Evolutionary conservation across 2,888 invertebrate genomes (phyloP).

Genomic region (Oscheius myriophilus): DNA sequence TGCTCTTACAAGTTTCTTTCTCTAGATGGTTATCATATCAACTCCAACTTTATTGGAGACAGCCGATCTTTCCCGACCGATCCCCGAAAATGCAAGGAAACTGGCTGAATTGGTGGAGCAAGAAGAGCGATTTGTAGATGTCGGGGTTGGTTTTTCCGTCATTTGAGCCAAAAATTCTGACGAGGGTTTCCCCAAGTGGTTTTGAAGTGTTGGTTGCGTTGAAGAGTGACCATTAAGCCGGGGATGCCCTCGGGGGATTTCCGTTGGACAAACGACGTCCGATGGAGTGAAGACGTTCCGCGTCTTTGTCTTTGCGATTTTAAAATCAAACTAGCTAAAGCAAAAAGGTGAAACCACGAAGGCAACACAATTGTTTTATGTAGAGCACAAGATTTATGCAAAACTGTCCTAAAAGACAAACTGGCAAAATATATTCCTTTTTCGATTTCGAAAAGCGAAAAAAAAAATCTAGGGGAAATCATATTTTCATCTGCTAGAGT

Average conservation of each 20-base stretch:
- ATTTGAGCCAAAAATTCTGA: background rate
- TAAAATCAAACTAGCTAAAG: too few species aligned
- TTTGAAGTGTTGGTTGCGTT: background rate
- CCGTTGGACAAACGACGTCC: too few species aligned
- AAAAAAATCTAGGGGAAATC: background rate
- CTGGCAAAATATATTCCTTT: too few species aligned
- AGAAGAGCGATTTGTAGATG: slow-evolving; percentile 45
- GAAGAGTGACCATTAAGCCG: too few species aligned
- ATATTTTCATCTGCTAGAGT: background rate
- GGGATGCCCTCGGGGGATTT: background rate
- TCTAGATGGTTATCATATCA: slow-evolving; percentile 23
- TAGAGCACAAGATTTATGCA: too few species aligned
- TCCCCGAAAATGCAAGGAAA: slow-evolving; percentile 55
- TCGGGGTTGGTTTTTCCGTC: slow-evolving; percentile 42
- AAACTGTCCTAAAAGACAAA: too few species aligned
- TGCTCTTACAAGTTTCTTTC: background rate
- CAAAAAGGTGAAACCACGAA: too few species aligned
- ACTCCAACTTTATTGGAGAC: slow-evolving; percentile 39
- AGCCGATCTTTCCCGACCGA: slow-evolving; percentile 53
- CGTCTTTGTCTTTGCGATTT: background rate
- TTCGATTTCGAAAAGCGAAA: background rate
- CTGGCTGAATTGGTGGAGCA: slow-evolving; percentile 46
- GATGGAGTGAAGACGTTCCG: background rate
- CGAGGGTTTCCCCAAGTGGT: background rate
- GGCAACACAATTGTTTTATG: too few species aligned